phyloP scores from a whole-genome alignment of 2,797 vertebrate genomes.

The Pangasius larnaudii region DNA sequence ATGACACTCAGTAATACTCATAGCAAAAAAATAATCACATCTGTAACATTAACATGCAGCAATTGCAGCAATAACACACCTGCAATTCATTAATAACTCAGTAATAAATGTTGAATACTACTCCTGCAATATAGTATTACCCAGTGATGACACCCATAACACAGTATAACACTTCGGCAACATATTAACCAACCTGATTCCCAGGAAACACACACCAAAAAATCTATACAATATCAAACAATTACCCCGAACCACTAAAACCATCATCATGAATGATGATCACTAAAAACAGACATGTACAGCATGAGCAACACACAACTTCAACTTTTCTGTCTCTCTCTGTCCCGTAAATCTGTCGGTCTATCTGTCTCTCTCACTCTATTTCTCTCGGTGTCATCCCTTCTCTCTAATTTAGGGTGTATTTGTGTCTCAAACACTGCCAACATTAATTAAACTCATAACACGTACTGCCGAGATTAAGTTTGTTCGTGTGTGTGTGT shows the following conservation, averaged over 20 bases:
- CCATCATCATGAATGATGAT: not conserved
- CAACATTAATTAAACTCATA: not conserved
- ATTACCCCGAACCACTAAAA: not conserved
- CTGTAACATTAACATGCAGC: no score
- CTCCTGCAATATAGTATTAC: no score
- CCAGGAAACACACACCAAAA: not conserved
- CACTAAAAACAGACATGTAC: not conserved
- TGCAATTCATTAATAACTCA: no score
- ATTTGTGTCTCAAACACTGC: constrained; percentile 12
- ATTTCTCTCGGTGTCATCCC: not conserved
- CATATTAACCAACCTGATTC: not conserved
- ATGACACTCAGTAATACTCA: not conserved
- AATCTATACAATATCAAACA: not conserved
- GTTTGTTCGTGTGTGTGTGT: not conserved
- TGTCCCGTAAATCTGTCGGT: not conserved
- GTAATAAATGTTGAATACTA: no score
- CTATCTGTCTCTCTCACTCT: not conserved
- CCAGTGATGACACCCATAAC: no score
- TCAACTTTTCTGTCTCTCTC: not conserved
- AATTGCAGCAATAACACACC: not conserved
- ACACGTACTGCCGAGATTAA: not conserved
- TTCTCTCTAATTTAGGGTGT: not conserved
- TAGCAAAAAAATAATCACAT: no score
- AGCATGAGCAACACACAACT: not conserved
- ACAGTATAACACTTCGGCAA: no score